A percentile compares a stretch with the other conserved stretches of the same genome.
These are phyloP conservation scores for Merodon equestris DNA, from an alignment of 2,888 invertebrate species.

Conservation along the genomic window DNA sequence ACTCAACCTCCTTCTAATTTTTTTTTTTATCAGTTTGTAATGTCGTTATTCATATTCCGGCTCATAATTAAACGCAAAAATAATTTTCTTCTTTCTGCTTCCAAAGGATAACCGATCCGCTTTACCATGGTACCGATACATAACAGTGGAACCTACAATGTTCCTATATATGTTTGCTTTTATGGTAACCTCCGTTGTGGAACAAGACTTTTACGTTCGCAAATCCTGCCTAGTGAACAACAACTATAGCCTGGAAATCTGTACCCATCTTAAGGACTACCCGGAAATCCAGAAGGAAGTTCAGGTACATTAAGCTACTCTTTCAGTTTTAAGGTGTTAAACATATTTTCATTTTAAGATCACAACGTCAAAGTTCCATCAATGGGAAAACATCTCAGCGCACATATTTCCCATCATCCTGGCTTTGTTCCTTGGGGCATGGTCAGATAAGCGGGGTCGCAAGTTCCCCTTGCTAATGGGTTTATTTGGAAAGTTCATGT, in stretches of 20 bases:
- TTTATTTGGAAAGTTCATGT: slow-evolving; percentile 86
- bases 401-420: slow-evolving; percentile 87
- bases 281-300: slow-evolving; percentile 83
- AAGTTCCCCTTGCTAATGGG: slow-evolving; percentile 87
- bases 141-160: slow-evolving; percentile 92
- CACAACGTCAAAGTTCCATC: slow-evolving; percentile 87
- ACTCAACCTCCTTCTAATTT: too few relatives aligned
- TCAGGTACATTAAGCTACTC: slow-evolving; percentile 81
- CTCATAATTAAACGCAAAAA: too few relatives aligned
- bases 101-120: too few relatives aligned
- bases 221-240: slow-evolving; percentile 89
- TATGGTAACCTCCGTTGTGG: slow-evolving; percentile 89
- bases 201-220: slow-evolving; percentile 88
- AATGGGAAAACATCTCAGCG: slow-evolving; percentile 88
- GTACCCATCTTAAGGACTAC: slow-evolving; percentile 82
- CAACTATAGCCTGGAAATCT: slow-evolving; percentile 84
- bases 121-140: slow-evolving; percentile 71
- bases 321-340: not conserved
- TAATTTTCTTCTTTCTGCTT: too few relatives aligned
- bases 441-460: slow-evolving; percentile 89
- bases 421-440: slow-evolving; percentile 89
- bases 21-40: too few relatives aligned
- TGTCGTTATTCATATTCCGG: too few relatives aligned
- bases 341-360: slow-evolving; percentile 78
- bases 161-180: slow-evolving; percentile 93